Conservation (phyloP, 2,888 invertebrate genomes). For the Nomada fucata region DNA sequence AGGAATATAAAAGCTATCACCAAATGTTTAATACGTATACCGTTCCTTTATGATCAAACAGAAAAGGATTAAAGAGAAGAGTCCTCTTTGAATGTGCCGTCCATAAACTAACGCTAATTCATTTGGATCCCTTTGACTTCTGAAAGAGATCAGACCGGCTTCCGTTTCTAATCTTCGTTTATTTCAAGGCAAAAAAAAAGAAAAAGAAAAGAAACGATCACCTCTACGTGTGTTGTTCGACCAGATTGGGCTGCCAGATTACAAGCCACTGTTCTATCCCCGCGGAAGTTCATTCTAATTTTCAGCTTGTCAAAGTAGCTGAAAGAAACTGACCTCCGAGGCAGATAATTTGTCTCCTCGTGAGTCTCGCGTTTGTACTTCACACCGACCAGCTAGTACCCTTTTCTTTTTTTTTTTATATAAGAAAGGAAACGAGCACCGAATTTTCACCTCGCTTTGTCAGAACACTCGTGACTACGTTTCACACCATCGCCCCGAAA, state of each 20-base stretch:
- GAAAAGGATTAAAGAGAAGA: slow-evolving; percentile 10
- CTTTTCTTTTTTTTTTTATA: neutral
- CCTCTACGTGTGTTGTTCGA: neutral
- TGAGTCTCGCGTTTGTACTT: neutral
- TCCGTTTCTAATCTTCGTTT: slow-evolving; percentile 22
- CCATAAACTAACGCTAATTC: slow-evolving; percentile 37
- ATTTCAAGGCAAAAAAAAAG: neutral
- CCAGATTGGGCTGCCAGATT: slow-evolving; percentile 31
- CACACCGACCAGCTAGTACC: neutral
- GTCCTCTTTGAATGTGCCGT: neutral
- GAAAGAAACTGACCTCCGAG: slow-evolving; percentile 2
- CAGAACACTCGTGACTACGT: neutral
- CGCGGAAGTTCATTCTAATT: slow-evolving; percentile 7
- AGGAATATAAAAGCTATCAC: neutral
- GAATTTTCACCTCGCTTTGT: neutral
- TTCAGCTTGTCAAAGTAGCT: slow-evolving; percentile 23
- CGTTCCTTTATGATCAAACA: neutral
- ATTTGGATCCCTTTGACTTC: slow-evolving; percentile 26
- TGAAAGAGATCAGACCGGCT: neutral
- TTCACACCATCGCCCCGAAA: neutral
- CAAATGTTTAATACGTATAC: slow-evolving; percentile 14
- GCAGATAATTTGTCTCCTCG: slow-evolving; percentile 6
- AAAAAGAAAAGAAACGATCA: neutral
- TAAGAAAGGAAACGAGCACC: neutral
- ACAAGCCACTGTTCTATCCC: neutral